Percentiles rank a stretch among this genome's conserved stretches.
Evolutionary conservation across 2,888 invertebrate species (phyloP).

Genomic region (Cistogaster globosa): DNA sequence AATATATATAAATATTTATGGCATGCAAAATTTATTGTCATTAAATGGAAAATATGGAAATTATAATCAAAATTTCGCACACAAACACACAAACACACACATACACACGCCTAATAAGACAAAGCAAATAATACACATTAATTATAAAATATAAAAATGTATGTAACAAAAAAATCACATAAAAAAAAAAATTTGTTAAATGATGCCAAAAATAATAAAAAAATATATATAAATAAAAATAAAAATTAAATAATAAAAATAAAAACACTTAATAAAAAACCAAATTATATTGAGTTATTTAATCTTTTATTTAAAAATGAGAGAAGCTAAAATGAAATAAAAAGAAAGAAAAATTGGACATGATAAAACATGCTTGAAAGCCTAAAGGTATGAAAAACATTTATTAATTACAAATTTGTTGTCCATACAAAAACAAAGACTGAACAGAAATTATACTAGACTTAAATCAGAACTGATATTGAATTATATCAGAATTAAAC

Average conservation of each 20-base stretch:
- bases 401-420: neutral
- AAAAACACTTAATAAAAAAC: neutral
- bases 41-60: neutral
- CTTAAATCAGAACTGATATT: neutral
- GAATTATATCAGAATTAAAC: too few relatives aligned
- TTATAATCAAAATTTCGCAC: constrained; percentile 18
- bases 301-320: neutral
- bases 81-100: neutral
- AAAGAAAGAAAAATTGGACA: neutral
- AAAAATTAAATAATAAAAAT: neutral
- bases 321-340: constrained; percentile 5
- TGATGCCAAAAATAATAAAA: constrained; percentile 47
- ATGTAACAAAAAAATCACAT: constrained; percentile 15
- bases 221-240: constrained; percentile 26
- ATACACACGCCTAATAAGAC: too few relatives aligned
- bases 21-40: constrained; percentile 38
- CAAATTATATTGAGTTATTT: neutral
- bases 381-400: constrained; percentile 1
- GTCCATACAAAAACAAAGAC: neutral
- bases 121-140: constrained; percentile 6
- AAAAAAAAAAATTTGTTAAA: constrained; percentile 54
- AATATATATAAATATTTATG: neutral
- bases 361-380: neutral
- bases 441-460: neutral
- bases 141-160: neutral